Conservation (phyloP, 2,797 vertebrate genomes). For the Danio jaintianensis region DNA sequence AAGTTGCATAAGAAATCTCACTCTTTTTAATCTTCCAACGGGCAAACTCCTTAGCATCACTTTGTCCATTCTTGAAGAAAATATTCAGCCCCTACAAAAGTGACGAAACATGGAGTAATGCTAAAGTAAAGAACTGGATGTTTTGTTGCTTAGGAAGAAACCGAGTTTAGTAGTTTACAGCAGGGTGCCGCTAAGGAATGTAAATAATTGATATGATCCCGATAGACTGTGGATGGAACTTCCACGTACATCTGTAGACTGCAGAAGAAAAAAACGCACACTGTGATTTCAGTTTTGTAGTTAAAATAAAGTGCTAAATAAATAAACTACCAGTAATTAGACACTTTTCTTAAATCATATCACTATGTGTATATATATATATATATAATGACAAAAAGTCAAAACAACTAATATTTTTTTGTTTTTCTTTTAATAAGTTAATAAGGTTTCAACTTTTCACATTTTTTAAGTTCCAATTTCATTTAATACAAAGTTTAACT, state of each 20-base stretch:
- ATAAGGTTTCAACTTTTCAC: too few species aligned
- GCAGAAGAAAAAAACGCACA: background rate
- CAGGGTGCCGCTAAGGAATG: background rate
- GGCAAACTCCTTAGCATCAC: background rate
- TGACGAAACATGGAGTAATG: constrained; percentile 12
- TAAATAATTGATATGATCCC: constrained; percentile 1
- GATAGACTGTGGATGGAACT: background rate
- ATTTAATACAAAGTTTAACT: too few species aligned
- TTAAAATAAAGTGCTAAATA: background rate
- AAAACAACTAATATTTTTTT: too few species aligned
- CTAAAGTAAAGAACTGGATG: background rate
- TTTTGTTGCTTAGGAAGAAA: background rate
- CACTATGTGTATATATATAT: too few species aligned
- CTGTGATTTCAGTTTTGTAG: background rate
- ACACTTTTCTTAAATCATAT: too few species aligned
- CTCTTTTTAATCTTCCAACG: background rate
- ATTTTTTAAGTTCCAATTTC: too few species aligned
- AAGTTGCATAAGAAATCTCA: background rate
- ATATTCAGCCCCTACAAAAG: background rate
- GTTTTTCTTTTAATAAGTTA: too few species aligned
- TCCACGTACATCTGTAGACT: background rate
- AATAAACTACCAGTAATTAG: background rate
- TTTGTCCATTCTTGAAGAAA: background rate
- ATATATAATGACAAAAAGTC: too few species aligned
- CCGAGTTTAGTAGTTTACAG: background rate